Base-by-base conservation (phyloP, 2,113 vertebrate species). In the Tretioscincus oriximinensis region DNA sequence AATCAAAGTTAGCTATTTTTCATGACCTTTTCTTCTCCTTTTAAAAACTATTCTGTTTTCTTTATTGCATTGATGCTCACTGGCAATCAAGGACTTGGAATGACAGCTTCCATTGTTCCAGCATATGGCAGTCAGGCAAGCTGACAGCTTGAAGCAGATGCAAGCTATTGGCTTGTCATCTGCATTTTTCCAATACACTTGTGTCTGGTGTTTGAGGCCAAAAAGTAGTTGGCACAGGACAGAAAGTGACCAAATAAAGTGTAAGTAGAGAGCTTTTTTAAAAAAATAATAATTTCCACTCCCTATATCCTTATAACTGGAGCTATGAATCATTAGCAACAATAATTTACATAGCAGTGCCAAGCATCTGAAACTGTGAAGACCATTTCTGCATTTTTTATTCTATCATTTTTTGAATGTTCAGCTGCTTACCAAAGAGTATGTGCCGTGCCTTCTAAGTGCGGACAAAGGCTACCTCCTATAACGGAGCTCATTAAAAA, bases 401-500 rank as follows among this genome's bases (percentile, higher is more conserved):
- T 49, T 66, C 24, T 22, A 54, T 24, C 51, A 68, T 8, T 51
- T 84, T 47, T 76, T 20, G 45, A 84, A 80, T 63, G 45, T 9
- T 54, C 45, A 76, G 66, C 73, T 68, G 73, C 67, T 82, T 29
- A 67, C 54, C 16, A 58, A 58, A 58, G 49, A 81, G 78, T 11
- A 35, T 21, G 77, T 81, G 76, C 80, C 84, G 41, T 83, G 73
- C 26, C 81, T 76, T 73, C 76, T 26, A 58, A 16, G 73, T 3
- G 83, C 86, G 84, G 86, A 89, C 86, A 91, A 92, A 92, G 89
- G 83, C 91, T 83, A 85, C 77, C 73, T 79, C 80, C 67, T 81
- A 92, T 80, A 92, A 90, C 81, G 74, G 26, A 35, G 81, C 88
- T 92, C 91, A 93, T 94, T 94, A 94, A 85, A 87, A 82, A 91